Percentiles rank a stretch among this genome's conserved stretches.
phyloP scores from a whole-genome alignment of 2,888 invertebrate genomes.

The Electrophaes corylata region DNA sequence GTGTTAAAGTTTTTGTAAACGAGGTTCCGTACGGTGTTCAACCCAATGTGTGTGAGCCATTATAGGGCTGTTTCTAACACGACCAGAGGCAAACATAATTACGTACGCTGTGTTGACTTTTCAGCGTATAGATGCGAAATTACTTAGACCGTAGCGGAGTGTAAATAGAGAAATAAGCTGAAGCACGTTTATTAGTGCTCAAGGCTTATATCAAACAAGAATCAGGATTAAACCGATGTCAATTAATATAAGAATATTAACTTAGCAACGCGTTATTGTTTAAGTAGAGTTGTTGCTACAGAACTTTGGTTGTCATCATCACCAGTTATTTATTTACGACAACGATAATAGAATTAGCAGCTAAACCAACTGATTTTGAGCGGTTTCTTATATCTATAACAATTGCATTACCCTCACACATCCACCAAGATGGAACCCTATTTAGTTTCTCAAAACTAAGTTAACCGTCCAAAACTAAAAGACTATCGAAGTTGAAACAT shows the following conservation, averaged over 20 bases:
- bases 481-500: background rate
- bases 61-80: slow-evolving; percentile 47
- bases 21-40: slow-evolving; percentile 28
- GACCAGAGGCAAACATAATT: slow-evolving; percentile 57
- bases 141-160: slow-evolving; percentile 39
- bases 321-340: no score
- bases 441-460: no score
- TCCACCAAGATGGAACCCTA: no score
- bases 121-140: slow-evolving; percentile 48
- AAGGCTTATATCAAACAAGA: slow-evolving; percentile 17
- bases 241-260: background rate
- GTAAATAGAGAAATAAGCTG: slow-evolving; percentile 29
- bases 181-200: slow-evolving; percentile 27
- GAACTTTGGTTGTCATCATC: background rate
- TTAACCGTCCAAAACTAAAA: background rate
- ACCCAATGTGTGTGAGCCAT: slow-evolving; percentile 44
- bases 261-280: background rate
- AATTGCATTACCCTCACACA: no score
- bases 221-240: slow-evolving; percentile 22
- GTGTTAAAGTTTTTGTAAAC: slow-evolving; percentile 23
- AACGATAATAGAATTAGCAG: no score
- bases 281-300: no score
- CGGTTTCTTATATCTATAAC: no score
- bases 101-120: slow-evolving; percentile 50
- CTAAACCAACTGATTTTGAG: no score